Evolutionary conservation across 2,113 vertebrate species (phyloP).

Genomic region (Craseonycteris thonglongyai): DNA sequence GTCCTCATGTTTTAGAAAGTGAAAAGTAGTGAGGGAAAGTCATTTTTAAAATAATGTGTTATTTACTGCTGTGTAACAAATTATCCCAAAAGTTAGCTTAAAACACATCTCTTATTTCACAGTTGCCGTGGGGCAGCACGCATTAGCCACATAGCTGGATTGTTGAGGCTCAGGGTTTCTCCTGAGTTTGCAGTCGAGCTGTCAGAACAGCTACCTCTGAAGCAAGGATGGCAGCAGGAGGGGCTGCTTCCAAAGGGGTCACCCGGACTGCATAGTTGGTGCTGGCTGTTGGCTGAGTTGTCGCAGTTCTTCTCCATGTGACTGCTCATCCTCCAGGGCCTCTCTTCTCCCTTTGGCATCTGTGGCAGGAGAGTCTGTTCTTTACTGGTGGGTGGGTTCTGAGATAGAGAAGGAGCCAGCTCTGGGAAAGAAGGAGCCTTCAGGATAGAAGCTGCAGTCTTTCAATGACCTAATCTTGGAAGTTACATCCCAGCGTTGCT

Average conservation of each 20-base stretch:
- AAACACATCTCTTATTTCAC: background rate
- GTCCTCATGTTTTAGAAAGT: background rate
- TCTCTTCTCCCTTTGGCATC: background rate
- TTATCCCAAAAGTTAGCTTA: background rate
- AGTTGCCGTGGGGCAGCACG: background rate
- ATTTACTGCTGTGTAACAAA: constrained; percentile 4
- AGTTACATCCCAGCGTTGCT: background rate
- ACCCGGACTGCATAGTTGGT: background rate
- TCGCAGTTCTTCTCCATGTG: background rate
- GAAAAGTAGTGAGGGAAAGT: background rate
- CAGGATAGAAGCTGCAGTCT: background rate
- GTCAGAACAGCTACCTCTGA: background rate
- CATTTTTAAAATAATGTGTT: background rate
- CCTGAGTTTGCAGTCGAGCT: background rate
- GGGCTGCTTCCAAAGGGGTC: background rate
- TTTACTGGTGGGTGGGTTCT: background rate
- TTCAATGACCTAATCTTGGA: background rate
- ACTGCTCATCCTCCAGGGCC: background rate
- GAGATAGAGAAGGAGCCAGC: background rate
- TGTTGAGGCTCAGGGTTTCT: background rate
- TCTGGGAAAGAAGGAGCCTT: background rate
- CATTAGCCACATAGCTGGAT: background rate
- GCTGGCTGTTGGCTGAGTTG: background rate
- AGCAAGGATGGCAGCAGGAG: background rate
- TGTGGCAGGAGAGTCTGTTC: background rate